Conservation (phyloP, 1,140 invertebrate genomes). For the Palaemon carinicauda region DNA sequence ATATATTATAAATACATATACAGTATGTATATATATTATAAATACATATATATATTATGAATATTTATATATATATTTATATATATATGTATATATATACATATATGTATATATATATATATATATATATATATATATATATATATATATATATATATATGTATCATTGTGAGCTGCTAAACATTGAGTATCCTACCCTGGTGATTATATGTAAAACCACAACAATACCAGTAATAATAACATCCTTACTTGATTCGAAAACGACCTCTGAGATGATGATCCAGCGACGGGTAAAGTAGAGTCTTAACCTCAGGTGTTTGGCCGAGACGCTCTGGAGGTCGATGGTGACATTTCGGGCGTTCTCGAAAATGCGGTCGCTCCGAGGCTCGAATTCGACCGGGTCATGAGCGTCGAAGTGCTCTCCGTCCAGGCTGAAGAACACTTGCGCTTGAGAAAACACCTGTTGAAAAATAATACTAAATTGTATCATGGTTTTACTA, state of each 20-base stretch:
- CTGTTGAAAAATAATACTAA: constrained; percentile 54
- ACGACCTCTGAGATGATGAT: constrained; percentile 87
- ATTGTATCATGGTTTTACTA: no score
- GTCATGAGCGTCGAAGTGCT: constrained; percentile 73
- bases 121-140: no score
- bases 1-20: no score
- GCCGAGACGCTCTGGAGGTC: constrained; percentile 81
- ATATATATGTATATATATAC: no score
- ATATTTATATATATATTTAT: no score
- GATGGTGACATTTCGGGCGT: constrained; percentile 83
- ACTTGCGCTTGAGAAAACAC: constrained; percentile 76
- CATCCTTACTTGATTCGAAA: constrained; percentile 70
- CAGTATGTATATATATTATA: no score
- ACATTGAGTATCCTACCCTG: no score
- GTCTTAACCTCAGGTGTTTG: constrained; percentile 78
- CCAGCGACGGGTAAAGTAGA: constrained; percentile 85
- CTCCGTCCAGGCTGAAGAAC: constrained; percentile 77
- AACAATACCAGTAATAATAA: constrained; percentile 17
- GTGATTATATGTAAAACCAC: no score
- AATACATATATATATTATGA: no score
- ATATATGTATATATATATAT: no score
- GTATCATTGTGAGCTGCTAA: no score
- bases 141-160: no score
- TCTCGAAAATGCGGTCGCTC: constrained; percentile 81
- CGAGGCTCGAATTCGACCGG: constrained; percentile 74